Evolutionary conservation across 2,113 vertebrate genomes (phyloP), one percentile per base, ranked within the genome.

Genomic region (Stigmatopora nigra): DNA sequence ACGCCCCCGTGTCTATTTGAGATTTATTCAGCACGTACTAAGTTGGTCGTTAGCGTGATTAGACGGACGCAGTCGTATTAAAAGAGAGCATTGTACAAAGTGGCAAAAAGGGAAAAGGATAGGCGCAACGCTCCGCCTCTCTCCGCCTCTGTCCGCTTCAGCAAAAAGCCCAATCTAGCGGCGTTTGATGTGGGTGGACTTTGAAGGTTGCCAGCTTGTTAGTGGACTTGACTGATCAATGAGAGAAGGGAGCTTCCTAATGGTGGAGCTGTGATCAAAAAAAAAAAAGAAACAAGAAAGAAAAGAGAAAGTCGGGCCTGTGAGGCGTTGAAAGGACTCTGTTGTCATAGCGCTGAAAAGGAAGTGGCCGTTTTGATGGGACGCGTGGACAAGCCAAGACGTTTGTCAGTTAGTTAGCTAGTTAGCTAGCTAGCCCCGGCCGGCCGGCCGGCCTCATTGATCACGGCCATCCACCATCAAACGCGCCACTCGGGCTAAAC

Each of bases 311-410:
- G 63, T 64, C 15, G 10, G 51, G 63, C 48, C 6, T 1, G 68
- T 68, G 69, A 73, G 59, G 61, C 47, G 48, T 44, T 38, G 51
- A 65, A 67, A 70, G 68, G 53, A 77, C 60, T 78, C 51, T 78
- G 67, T 65, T 69, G 75, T 76, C 70, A 68, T 3, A 12, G 8
- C 59, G 68, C 38, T 76, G 48, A 41, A 71, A 70, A 64, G 38
- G 17, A 75, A 65, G 68, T 77, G 72, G 69, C 71, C 68, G 57
- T 58, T 65, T 67, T 71, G 76, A 79, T 73, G 80, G 90, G 88
- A 89, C 88, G 90, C 86, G 82, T n/a, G n/a, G n/a, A n/a, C n/a
- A n/a, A 91, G 90, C 90, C 90, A 91, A 92, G 91, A 91, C 83
- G 87, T n/a, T n/a, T n/a, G n/a, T 89, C 87, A 89, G 80, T 78